phyloP scores from a whole-genome alignment of 2,113 vertebrate species.

The Cardinalis cardinalis region DNA sequence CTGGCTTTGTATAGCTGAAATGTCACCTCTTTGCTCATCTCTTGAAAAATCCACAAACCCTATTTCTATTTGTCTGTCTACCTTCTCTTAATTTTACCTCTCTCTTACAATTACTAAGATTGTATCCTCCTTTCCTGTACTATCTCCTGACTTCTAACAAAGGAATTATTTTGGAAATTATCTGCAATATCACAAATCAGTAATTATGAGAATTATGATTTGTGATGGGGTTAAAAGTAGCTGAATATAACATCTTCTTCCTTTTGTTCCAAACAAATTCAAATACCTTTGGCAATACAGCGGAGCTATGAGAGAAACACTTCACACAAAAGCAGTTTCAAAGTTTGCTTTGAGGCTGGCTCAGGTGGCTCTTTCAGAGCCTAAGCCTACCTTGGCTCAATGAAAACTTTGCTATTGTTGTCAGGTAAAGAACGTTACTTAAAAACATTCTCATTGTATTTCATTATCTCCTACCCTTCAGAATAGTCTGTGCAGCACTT shows the following conservation, averaged over 20 bases:
- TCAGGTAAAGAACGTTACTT: not conserved
- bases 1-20: not conserved
- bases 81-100: not conserved
- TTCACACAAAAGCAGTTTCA: not conserved
- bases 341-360: not conserved
- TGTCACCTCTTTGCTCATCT: not conserved
- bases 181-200: not conserved
- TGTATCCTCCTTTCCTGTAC: not conserved
- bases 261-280: not conserved
- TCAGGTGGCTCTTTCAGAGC: not conserved
- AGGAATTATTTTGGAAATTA: not conserved
- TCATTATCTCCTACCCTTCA: not conserved
- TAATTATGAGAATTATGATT: not conserved
- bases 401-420: not conserved
- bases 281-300: not conserved
- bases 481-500: not conserved
- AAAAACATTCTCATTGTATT: not conserved
- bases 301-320: not conserved
- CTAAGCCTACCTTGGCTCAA: not conserved
- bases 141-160: not conserved
- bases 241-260: not conserved
- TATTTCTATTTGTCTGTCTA: not conserved
- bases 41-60: not conserved
- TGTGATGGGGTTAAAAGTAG: not conserved
- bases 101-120: not conserved